phyloP scores from a whole-genome alignment of 2,113 vertebrate genomes.

The Ictalurus punctatus region DNA sequence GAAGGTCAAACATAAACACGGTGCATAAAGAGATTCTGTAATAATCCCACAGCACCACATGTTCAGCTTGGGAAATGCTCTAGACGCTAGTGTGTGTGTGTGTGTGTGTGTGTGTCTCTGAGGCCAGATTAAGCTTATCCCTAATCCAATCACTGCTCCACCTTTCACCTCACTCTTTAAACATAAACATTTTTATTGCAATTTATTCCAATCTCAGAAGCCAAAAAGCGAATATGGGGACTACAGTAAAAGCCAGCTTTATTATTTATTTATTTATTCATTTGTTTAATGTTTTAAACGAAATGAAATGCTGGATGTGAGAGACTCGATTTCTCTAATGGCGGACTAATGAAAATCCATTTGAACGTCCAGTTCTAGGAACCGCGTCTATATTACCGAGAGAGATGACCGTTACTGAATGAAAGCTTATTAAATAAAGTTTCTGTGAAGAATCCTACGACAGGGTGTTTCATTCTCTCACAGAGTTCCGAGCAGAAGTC shows the following conservation, averaged over 20 bases:
- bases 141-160: constrained; percentile 39
- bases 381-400: neutral
- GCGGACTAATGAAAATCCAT: neutral
- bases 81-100: constrained; percentile 5
- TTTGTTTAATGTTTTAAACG: neutral
- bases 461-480: neutral
- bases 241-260: neutral
- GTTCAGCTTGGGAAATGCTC: neutral
- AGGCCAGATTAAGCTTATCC: constrained; percentile 42
- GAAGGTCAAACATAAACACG: neutral
- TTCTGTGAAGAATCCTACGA: neutral
- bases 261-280: neutral
- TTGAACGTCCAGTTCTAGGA: neutral
- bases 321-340: constrained; percentile 9
- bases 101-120: constrained; percentile 19
- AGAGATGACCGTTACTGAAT: neutral
- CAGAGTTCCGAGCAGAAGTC: neutral
- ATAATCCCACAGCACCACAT: neutral
- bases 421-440: neutral
- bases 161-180: constrained; percentile 8
- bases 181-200: neutral
- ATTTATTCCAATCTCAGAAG: neutral
- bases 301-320: neutral
- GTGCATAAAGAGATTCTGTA: neutral
- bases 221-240: neutral